Base-by-base conservation (phyloP, 2,113 vertebrate species). In the Bubo bubo region DNA sequence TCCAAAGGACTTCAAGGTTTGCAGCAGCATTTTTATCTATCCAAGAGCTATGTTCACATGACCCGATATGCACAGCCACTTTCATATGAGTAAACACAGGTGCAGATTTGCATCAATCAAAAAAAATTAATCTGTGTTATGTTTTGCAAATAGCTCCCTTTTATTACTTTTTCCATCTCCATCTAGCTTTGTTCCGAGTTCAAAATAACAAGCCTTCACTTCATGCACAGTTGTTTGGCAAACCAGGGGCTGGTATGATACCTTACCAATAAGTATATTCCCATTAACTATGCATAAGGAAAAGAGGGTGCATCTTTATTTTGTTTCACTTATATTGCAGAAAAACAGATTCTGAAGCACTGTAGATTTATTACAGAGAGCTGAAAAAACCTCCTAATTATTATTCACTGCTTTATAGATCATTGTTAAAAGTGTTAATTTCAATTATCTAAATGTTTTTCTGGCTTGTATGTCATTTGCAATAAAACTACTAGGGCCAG, bases 401-500 rank as follows among this genome's bases (percentile, higher is more conserved):
- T 89, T 94, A 89, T 73, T 75, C 62, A 37, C 28, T 76, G 39
- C 55, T 93, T 82, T 95, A 76, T 8, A 82, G 66, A 72, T 82
- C 73, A 58, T 73, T 91, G 80, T 95, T 96, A 87, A 85, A 93
- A 93, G 62, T 45, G 67, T 85, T 95, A 94, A 97, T 96, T 96
- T 94, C 84, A 93, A 95, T 86, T 88, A 97, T 43, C 89, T 91
- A 93, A 95, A 89, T 91, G 86, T 88, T 97, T 88, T 93, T 66
- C 77, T 90, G 89, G 68, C 76, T 87, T 93, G 80, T 91, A 56
- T 79, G 93, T 85, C 63, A 68, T 79, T 92, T 79, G 70, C 93
- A 95, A 45, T 91, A 72, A 85, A 89, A 95, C 81, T 91, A 58
- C 68, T 14, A 43, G 83, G 89, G 66, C 80, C 77, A 95, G 86